Base-by-base conservation (phyloP, 2,888 invertebrate genomes). In the Escarpia spicata region DNA sequence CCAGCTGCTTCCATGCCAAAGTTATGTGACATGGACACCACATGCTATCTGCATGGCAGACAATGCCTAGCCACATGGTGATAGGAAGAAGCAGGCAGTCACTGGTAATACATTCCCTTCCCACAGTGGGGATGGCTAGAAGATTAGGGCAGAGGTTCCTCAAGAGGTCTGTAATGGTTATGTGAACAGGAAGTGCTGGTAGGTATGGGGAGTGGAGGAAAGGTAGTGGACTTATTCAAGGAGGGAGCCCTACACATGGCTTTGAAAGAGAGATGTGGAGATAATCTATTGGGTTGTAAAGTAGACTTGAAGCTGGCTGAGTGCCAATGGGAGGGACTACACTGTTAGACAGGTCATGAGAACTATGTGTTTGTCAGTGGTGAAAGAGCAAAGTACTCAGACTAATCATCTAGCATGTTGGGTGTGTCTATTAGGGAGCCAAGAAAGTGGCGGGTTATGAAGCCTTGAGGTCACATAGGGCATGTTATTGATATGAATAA, bases 321-420 rank as follows among this genome's bases (percentile, higher is more conserved):
- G 75, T 26, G 75, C 75, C 75, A 75, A 6, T 52, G 75, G 75
- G 75, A 75, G 75, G 19, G 75, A 75, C 75, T 75, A 19, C n/a
- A 6, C 75, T 75, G 75, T 75, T 3, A 75, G 75, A 75, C 75
- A 75, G 75, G 75, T 75, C 75, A 75, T 75, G 75, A 75, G 75
- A 75, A 75, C 19, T 75, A 75, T n/a, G 75, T 75, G 75, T 75
- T 75, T 75, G 75, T 75, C 75, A 75, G 75, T 26, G 26, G 75
- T 26, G 75, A 75, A 75, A 75, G 75, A 75, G 75, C 75, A 75
- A 75, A 75, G 75, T 75, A 75, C 75, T 75, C 75, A 75, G 75
- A 75, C 75, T 75, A 75, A 75, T 75, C 75, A 75, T 75, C 26
- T 75, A 52, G 75, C 26, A 26, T 19, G 75, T 75, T 75, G 75